Conservation (phyloP, 2,113 vertebrate species). For the Platichthys flesus region DNA sequence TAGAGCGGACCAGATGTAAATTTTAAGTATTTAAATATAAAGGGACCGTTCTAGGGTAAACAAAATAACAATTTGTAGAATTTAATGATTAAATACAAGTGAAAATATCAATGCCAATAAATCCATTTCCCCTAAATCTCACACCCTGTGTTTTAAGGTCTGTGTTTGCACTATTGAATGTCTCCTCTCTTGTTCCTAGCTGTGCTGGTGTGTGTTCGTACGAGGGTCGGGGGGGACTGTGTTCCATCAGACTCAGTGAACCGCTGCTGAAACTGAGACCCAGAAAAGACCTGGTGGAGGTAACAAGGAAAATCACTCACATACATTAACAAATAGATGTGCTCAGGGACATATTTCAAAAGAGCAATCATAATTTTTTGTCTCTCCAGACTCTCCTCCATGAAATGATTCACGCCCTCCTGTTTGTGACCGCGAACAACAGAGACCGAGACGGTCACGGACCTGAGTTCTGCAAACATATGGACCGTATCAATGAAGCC, state of each 20-base stretch:
- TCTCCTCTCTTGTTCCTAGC: conserved; percentile 65
- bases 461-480: conserved; percentile 96
- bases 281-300: conserved; percentile 94
- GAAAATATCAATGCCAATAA: too few relatives aligned
- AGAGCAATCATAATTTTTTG: neutral
- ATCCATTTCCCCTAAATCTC: neutral
- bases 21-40: too few relatives aligned
- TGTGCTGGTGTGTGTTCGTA: conserved; percentile 95
- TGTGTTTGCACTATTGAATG: conserved; percentile 4
- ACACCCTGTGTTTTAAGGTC: neutral
- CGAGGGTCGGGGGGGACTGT: conserved; percentile 91
- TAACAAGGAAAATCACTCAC: conserved; percentile 49
- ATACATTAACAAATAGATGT: too few relatives aligned
- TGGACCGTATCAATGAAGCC: conserved; percentile 91
- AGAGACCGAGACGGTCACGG: conserved; percentile 92
- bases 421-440: conserved; percentile 96
- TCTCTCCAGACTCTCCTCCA: conserved; percentile 91
- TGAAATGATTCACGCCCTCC: conserved; percentile 98
- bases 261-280: conserved; percentile 93
- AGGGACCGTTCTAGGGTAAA: too few relatives aligned
- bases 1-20: too few relatives aligned
- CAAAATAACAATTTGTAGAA: too few relatives aligned
- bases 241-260: conserved; percentile 94
- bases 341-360: neutral
- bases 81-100: too few relatives aligned